These are phyloP conservation scores for Horisme vitalbata DNA, from an alignment of 2,888 invertebrate genomes.

Conservation along the genomic window DNA sequence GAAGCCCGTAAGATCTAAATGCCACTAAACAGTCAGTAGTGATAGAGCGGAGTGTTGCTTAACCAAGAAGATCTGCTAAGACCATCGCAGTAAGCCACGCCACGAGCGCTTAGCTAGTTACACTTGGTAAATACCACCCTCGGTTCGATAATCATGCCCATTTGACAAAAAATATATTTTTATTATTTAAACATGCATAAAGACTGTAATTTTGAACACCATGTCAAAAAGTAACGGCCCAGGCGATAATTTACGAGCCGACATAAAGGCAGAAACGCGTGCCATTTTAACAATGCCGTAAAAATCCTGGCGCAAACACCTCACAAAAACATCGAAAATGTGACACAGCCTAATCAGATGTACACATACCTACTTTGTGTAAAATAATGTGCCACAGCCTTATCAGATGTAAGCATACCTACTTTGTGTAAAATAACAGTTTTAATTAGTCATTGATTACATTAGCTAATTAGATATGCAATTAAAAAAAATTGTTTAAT, in stretches of 20 bases:
- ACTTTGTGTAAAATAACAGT: no score
- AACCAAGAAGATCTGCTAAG: no score
- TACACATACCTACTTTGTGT: neutral
- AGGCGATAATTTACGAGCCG: constrained; percentile 50
- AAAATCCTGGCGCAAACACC: constrained; percentile 32
- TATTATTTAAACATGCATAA: constrained; percentile 28
- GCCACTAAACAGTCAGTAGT: no score
- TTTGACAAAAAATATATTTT: neutral
- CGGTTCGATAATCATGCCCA: neutral
- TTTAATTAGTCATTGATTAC: no score
- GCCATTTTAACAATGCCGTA: constrained; percentile 50
- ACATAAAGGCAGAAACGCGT: constrained; percentile 46
- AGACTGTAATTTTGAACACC: constrained; percentile 41
- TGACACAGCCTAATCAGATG: neutral
- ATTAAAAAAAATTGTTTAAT: no score
- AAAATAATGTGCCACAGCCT: constrained; percentile 4
- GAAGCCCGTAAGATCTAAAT: no score
- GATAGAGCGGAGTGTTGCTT: no score
- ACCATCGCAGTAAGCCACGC: no score
- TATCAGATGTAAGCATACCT: neutral
- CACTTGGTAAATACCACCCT: no score
- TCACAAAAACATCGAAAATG: constrained; percentile 14
- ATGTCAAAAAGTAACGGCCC: constrained; percentile 46
- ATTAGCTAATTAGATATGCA: no score
- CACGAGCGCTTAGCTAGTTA: no score